Percentiles rank a stretch among this genome's conserved stretches.
Evolutionary conservation across 2,797 vertebrate genomes (phyloP).

Genomic region (Apodemus agrarius): DNA sequence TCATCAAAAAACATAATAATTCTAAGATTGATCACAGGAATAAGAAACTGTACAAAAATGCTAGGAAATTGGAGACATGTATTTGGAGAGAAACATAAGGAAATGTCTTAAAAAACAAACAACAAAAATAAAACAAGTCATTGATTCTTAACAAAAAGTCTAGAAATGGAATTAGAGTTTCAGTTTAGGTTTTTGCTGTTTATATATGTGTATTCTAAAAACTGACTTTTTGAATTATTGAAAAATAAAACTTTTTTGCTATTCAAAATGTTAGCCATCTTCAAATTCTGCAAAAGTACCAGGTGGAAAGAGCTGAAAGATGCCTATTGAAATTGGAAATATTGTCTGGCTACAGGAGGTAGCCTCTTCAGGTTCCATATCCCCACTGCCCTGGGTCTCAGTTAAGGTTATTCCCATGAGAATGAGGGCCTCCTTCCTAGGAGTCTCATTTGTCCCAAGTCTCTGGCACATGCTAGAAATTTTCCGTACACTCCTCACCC

Average conservation of each 20-base stretch:
- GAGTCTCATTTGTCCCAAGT: background rate
- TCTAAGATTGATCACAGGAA: background rate
- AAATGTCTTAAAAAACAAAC: background rate
- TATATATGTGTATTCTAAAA: background rate
- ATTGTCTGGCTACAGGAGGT: background rate
- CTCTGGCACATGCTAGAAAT: background rate
- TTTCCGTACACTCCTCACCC: background rate
- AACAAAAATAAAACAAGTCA: background rate
- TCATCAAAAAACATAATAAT: background rate
- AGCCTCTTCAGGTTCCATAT: background rate
- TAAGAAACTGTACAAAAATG: background rate
- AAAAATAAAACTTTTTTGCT: background rate
- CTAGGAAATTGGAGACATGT: background rate
- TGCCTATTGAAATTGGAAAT: background rate
- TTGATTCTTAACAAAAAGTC: background rate
- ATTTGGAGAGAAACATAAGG: background rate
- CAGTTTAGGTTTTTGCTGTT: background rate
- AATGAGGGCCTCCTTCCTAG: background rate
- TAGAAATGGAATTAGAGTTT: background rate
- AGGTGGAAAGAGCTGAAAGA: background rate
- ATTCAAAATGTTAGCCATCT: background rate
- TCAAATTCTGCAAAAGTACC: background rate
- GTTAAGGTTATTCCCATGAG: background rate
- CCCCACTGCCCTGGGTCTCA: background rate
- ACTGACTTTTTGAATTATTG: background rate